Percentiles rank a stretch among this genome's conserved stretches.
Conservation (phyloP, 2,888 invertebrate species). For the Erynnis tages region DNA sequence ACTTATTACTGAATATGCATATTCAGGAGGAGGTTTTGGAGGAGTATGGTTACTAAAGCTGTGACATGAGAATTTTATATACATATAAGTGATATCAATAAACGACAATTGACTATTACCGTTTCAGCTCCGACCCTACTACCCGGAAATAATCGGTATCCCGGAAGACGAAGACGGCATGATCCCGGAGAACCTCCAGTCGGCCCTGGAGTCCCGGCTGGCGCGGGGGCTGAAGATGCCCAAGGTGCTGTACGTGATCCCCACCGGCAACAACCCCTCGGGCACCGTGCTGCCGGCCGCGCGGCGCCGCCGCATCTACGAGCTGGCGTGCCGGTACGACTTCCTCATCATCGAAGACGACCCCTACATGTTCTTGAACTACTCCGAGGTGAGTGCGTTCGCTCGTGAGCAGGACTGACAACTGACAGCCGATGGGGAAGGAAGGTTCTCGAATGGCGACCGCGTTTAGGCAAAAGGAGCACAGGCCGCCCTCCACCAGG, state of each 20-base stretch:
- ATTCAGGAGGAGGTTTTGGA: too few relatives aligned
- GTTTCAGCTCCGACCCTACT: conserved; percentile 85
- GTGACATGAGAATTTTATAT: background rate
- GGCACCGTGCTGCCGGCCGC: conserved; percentile 85
- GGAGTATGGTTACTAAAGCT: too few relatives aligned
- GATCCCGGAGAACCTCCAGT: conserved; percentile 81
- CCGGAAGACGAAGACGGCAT: conserved; percentile 87
- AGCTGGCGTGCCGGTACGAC: conserved; percentile 88
- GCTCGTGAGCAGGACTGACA: background rate
- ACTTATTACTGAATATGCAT: too few relatives aligned
- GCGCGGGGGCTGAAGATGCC: conserved; percentile 83
- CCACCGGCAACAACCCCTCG: conserved; percentile 89
- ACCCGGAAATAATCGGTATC: conserved; percentile 84
- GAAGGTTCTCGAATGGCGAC: too few relatives aligned
- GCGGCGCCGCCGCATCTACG: conserved; percentile 86
- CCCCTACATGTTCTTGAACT: conserved; percentile 90
- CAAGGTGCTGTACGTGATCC: conserved; percentile 87
- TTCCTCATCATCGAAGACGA: conserved; percentile 91
- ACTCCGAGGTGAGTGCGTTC: conserved; percentile 75
- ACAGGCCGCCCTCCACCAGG: too few relatives aligned
- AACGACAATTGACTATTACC: too few relatives aligned
- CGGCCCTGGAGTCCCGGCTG: conserved; percentile 73
- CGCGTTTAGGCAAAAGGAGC: too few relatives aligned
- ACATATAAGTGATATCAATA: too few relatives aligned
- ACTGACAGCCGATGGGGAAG: too few relatives aligned